Conservation (phyloP, 2,797 vertebrate genomes). For the Spinus olivaceus region DNA sequence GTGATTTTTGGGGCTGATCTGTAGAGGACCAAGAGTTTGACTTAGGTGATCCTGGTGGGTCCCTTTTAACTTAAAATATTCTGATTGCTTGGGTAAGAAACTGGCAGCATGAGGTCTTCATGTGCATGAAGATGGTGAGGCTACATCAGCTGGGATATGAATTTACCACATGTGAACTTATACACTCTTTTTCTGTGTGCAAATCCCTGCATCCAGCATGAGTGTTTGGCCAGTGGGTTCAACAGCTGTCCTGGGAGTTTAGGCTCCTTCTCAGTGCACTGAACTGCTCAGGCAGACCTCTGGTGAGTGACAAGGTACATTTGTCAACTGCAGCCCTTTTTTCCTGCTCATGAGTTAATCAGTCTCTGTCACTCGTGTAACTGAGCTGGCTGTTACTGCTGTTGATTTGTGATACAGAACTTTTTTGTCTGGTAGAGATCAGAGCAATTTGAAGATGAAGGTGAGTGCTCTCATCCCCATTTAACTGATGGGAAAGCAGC, state of each 20-base stretch:
- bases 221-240: not conserved
- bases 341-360: not conserved
- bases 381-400: not conserved
- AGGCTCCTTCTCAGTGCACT: not conserved
- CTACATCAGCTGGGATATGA: not conserved
- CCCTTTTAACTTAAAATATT: not conserved
- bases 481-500: not conserved
- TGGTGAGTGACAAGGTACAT: not conserved
- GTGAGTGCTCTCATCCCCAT: not conserved
- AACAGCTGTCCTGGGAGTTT: not conserved
- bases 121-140: not conserved
- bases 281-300: not conserved
- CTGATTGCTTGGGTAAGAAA: not conserved
- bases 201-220: rapidly evolving
- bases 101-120: not conserved
- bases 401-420: not conserved
- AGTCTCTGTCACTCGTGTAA: not conserved
- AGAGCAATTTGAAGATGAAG: not conserved
- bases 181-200: not conserved
- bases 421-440: not conserved
- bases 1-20: not conserved
- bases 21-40: not conserved
- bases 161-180: not conserved
- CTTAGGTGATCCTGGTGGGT: not conserved
- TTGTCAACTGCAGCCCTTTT: not conserved